phyloP scores from a whole-genome alignment of 2,888 invertebrate genomes.

The Heliconius ismenius region DNA sequence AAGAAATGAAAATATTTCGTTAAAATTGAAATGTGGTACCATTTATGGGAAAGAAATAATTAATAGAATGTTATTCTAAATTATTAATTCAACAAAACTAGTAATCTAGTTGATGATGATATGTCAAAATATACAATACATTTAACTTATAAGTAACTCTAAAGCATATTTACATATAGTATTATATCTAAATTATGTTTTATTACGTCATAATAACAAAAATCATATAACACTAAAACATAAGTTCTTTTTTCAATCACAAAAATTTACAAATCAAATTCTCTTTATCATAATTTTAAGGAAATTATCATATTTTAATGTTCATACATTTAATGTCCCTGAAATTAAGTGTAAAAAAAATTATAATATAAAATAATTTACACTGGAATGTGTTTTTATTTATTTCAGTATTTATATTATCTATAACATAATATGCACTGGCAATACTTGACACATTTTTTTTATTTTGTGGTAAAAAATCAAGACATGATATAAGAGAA shows the following conservation, averaged over 20 bases:
- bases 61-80: slow-evolving; percentile 4
- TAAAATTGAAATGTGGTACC: slow-evolving; percentile 2
- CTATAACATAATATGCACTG: slow-evolving; percentile 7
- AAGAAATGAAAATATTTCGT: background rate
- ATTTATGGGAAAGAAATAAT: background rate
- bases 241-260: slow-evolving; percentile 16
- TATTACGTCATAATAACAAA: slow-evolving; percentile 12
- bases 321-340: background rate
- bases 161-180: slow-evolving; percentile 56
- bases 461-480: background rate
- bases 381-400: slow-evolving; percentile 16
- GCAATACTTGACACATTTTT: slow-evolving; percentile 6
- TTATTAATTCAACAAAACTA: slow-evolving; percentile 21
- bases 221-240: slow-evolving; percentile 4
- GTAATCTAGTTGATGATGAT: slow-evolving; percentile 33
- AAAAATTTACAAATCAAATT: slow-evolving; percentile 21
- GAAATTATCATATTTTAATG: background rate
- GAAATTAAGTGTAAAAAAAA: background rate
- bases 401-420: background rate
- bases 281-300: background rate
- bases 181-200: slow-evolving; percentile 35
- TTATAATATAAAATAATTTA: background rate
- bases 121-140: slow-evolving; percentile 64
- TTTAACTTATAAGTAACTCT: slow-evolving; percentile 46
- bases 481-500: background rate